Evolutionary conservation across 2,113 vertebrate genomes (phyloP), one percentile per base, ranked within the genome.

Genomic region (Chlorodrepanis virens): DNA sequence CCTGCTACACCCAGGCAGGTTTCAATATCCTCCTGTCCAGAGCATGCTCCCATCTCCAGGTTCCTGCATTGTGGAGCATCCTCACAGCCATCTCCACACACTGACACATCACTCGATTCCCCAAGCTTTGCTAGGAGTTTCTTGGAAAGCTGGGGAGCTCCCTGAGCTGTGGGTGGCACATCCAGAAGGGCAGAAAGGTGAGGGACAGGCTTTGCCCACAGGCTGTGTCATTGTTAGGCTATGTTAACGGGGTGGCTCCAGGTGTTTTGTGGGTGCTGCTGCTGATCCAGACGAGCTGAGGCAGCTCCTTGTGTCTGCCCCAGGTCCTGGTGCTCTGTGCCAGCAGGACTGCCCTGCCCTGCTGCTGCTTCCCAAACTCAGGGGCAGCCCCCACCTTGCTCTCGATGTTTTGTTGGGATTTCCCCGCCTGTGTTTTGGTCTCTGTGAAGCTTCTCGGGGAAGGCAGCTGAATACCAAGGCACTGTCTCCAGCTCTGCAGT

Each of bases 101-200:
- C 3, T 11, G 59, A 31, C 1, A 3, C 37, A 21, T 59, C 1
- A 2, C 64, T 45, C 0, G 61, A 65, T 65, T 72, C 64, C 50
- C 35, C 37, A 23, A 4, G 65, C 35, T 92, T 88, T 90, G 19
- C 85, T 50, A 12, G 18, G 31, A 45, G 25, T 59, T 83, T 49
- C 49, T 83, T 72, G 67, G 71, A 37, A 72, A 70, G 39, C 37
- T 53, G 67, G 24, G 39, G 50, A 61, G 59, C 76, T 31, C 44
- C 14, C 39, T 47, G 44, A 63, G n/a, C 57, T 22, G 11, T 56
- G 3, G 28, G 39, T 1, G 5, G 25, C 49, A 12, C 19, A 4
- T 50, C 7, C 14, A 12, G 65, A 59, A 45, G 21, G 37, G 39
- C 49, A 45, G 52, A 50, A 45, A 14, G 42, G 45, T 0, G 2